phyloP scores from a whole-genome alignment of 2,797 vertebrate species.

The Pseudochirops cupreus region DNA sequence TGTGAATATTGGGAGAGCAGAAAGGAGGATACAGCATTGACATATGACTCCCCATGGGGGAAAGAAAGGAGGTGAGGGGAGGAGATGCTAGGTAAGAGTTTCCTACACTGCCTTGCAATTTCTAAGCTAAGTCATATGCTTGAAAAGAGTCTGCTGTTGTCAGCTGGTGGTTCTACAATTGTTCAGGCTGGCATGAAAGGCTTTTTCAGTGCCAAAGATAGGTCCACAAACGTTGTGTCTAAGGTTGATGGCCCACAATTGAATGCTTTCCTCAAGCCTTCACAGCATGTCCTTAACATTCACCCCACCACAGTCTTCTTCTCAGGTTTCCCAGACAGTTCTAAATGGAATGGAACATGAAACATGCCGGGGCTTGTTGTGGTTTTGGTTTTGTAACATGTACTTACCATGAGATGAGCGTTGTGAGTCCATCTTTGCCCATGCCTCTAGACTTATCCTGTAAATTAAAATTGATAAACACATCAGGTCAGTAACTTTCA shows the following conservation, averaged over 20 bases:
- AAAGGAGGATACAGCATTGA: neutral
- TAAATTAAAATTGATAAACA: neutral
- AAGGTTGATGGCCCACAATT: neutral
- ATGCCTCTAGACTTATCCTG: neutral
- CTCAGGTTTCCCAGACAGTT: neutral
- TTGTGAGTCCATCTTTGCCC: neutral
- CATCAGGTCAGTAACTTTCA: neutral
- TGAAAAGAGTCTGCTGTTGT: neutral
- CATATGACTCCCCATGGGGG: neutral
- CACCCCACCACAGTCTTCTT: neutral
- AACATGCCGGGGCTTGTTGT: neutral
- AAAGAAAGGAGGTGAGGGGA: neutral
- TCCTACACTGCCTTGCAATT: neutral
- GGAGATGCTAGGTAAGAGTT: neutral
- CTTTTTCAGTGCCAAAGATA: neutral
- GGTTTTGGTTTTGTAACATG: neutral
- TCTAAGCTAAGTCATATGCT: neutral
- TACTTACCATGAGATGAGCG: neutral
- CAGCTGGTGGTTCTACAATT: neutral
- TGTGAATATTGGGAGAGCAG: neutral
- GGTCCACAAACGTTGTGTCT: neutral
- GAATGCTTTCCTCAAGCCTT: neutral
- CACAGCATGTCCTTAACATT: neutral
- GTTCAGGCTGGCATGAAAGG: neutral
- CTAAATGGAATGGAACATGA: neutral